A percentile compares a stretch with the other conserved stretches of the same genome.
Evolutionary conservation across 2,888 invertebrate genomes (phyloP).

Genomic region (Sesamia inferens): DNA sequence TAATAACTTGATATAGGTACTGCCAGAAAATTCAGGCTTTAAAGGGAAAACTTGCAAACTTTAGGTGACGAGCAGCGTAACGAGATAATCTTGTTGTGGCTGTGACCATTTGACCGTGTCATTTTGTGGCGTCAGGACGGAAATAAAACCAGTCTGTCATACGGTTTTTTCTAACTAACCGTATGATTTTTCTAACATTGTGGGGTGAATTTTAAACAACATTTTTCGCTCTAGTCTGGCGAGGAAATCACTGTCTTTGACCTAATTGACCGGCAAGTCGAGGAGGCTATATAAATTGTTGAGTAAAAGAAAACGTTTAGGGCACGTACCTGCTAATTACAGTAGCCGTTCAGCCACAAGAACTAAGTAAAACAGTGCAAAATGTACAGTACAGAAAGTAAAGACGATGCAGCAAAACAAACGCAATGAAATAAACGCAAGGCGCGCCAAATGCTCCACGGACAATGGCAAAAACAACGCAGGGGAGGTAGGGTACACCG

Average conservation of each 20-base stretch:
- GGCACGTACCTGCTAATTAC: slow-evolving; percentile 5
- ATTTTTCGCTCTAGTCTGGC: neutral
- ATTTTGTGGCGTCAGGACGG: slow-evolving; percentile 24
- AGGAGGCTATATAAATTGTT: neutral
- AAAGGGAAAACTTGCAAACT: slow-evolving; percentile 9
- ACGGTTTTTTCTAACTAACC: neutral
- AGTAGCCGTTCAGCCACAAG: neutral
- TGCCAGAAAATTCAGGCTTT: neutral
- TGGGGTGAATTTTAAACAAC: neutral
- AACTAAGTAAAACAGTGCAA: neutral
- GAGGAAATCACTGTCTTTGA: neutral
- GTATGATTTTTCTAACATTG: neutral
- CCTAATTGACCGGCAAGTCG: neutral
- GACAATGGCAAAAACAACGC: slow-evolving; percentile 63
- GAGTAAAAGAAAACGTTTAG: neutral
- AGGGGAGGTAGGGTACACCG: slow-evolving; percentile 77
- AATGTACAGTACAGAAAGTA: slow-evolving; percentile 33
- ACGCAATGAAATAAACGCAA: slow-evolving; percentile 74
- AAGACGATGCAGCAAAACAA: slow-evolving; percentile 74
- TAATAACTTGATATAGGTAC: slow-evolving; percentile 3
- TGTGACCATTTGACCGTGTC: slow-evolving; percentile 45
- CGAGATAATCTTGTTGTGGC: slow-evolving; percentile 40
- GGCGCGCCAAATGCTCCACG: slow-evolving; percentile 52
- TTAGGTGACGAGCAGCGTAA: slow-evolving; percentile 36
- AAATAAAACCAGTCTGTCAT: slow-evolving; percentile 22